Conservation (phyloP, 92 coral and sea anemone genomes). For the Actinernus sp. region DNA sequence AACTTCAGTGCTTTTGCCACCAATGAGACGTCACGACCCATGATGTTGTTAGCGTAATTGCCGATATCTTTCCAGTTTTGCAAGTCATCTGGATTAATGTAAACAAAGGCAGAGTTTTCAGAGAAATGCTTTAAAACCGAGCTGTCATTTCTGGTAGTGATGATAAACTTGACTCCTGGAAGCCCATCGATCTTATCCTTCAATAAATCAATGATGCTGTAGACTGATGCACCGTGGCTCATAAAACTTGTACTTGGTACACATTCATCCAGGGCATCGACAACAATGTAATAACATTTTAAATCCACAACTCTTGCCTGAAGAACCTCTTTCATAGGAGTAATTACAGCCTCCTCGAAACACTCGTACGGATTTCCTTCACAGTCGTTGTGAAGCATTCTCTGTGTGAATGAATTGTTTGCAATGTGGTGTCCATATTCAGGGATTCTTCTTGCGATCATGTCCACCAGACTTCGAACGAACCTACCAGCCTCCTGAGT, state of each 20-base stretch:
- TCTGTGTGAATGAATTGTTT: conserved; percentile 25
- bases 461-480: conserved; percentile 76
- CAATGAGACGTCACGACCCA: conserved; percentile 22
- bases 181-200: conserved; percentile 47
- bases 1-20: not conserved
- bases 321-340: conserved; percentile 32
- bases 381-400: conserved; percentile 38
- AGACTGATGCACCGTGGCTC: conserved; percentile 14
- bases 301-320: conserved; percentile 3
- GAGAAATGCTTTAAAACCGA: conserved; percentile 19
- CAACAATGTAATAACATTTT: conserved; percentile 34
- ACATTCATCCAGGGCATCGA: conserved; percentile 89
- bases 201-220: conserved; percentile 50
- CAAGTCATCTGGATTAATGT: conserved; percentile 47
- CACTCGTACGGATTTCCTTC: conserved; percentile 58
- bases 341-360: conserved; percentile 47
- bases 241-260: too few species aligned
- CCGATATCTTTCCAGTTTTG: conserved; percentile 66
- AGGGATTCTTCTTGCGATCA: conserved; percentile 70
- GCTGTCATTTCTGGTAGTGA: conserved; percentile 65
- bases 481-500: conserved; percentile 74
- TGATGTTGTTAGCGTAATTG: conserved; percentile 12
- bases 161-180: conserved; percentile 64
- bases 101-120: conserved; percentile 13
- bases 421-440: conserved; percentile 47